Evolutionary conservation across 64 coral and sea anemone genomes (phyloP).

Genomic region (Montipora sp.): DNA sequence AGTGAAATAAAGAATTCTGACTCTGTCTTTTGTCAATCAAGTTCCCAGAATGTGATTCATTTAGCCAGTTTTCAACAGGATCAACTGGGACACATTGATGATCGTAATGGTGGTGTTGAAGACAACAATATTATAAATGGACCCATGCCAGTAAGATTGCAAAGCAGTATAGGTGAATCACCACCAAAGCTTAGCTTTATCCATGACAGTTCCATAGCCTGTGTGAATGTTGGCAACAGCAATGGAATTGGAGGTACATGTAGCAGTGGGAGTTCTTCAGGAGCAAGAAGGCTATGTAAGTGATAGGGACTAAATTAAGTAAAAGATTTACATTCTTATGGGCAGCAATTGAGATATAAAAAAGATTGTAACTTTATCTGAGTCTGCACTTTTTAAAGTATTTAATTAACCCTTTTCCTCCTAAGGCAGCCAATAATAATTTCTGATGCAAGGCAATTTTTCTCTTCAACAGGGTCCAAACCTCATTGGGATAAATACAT

Average conservation of each 20-base stretch:
- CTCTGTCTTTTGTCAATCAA: neutral
- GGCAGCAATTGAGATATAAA: too few relatives aligned
- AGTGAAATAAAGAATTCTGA: neutral
- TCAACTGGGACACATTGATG: neutral
- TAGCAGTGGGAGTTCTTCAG: neutral
- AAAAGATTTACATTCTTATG: too few relatives aligned
- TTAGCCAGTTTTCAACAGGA: neutral
- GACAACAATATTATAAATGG: too few relatives aligned
- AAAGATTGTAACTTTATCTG: too few relatives aligned
- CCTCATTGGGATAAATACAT: too few relatives aligned
- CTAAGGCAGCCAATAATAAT: too few relatives aligned
- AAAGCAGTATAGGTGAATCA: neutral
- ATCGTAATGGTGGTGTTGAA: neutral
- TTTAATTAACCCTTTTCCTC: too few relatives aligned
- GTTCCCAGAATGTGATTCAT: neutral
- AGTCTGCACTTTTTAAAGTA: too few relatives aligned
- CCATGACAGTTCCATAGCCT: conserved; percentile 86
- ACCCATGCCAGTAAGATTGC: too few relatives aligned
- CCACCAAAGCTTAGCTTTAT: conserved; percentile 81
- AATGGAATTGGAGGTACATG: neutral
- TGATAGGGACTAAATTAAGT: neutral
- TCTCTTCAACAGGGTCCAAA: too few relatives aligned
- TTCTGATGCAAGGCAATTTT: too few relatives aligned
- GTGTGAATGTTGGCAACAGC: conserved; percentile 92
- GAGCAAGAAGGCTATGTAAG: conserved; percentile 9